These are phyloP conservation scores for Eulemur albifrons DNA, from an alignment of 2,797 vertebrate species.

Conservation along the genomic window DNA sequence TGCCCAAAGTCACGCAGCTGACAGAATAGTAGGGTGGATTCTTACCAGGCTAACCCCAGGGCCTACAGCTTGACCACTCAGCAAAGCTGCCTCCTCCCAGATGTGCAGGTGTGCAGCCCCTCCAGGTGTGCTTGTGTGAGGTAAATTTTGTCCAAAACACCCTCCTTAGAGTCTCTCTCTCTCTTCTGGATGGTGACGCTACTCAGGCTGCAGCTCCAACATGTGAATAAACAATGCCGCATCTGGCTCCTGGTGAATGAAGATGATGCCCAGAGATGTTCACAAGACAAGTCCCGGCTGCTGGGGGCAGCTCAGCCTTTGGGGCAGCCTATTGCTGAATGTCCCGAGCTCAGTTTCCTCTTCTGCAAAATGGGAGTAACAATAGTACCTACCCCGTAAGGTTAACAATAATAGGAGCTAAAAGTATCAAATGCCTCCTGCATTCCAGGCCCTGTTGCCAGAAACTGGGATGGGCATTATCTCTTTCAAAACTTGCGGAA, in stretches of 20 bases:
- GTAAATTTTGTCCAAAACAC: no score
- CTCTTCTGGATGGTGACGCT: not conserved
- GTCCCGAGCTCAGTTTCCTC: not conserved
- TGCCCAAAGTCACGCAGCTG: not conserved
- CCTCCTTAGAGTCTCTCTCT: not conserved
- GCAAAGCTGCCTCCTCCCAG: not conserved
- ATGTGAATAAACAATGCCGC: not conserved
- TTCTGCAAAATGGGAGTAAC: not conserved
- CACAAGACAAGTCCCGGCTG: not conserved
- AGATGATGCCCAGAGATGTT: not conserved
- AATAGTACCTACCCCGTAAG: not conserved
- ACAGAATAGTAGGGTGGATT: accelerated
- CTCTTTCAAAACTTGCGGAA: not conserved
- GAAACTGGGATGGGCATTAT: not conserved
- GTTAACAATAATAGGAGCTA: not conserved
- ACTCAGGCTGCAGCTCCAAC: not conserved
- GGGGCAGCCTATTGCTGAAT: not conserved
- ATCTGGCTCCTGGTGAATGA: not conserved
- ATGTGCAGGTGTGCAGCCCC: not conserved
- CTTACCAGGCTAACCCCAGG: not conserved
- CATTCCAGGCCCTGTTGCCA: not conserved
- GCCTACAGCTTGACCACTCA: not conserved
- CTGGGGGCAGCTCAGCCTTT: not conserved
- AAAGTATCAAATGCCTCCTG: not conserved
- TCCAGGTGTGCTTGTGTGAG: no score